Evolutionary conservation across 2,113 vertebrate species (phyloP), one percentile per base, ranked within the genome.

Genomic region (Ivindomyrus marchei): DNA sequence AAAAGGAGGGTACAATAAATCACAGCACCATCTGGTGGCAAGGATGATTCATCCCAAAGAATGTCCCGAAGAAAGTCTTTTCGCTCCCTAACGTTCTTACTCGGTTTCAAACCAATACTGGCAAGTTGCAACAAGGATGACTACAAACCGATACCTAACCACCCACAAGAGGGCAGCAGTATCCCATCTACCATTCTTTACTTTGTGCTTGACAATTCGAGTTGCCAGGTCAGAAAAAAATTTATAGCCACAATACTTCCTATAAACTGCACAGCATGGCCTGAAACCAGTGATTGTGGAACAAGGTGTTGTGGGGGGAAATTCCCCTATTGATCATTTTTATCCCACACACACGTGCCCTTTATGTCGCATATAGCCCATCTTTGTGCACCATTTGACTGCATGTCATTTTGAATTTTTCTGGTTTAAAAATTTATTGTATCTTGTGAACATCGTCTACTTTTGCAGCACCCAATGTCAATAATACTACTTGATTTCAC

Each of bases 1-100:
- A 95, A 92, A 50, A 92, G 91, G 84, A 92, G 80, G 87, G 88
- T 74, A 46, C 8, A 27, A 85, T 95, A 90, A 90, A 84, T 87
- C 46, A 93, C 91, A 93, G 74, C 49, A 13, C 85, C 0, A 90
- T 93, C 93, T 88, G 80, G 94, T 92, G 88, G 46, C 88, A 91
- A 36, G 24, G 45, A 46, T 2, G 85, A 45, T 42, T 11, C 21
- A 45, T n/a, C n/a, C 56, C 1, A 31, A 39, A 77, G 10, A 77
- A 77, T 39, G 31, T 77, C 31, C 31, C 31, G 1, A 77, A 19
- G 6, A 58, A 88, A 88, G 42, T 11, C 45, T 77, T 49, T 13
- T 50, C 46, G 1, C 39, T 77, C 27, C 58, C 8, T 83, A 49
- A 52, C 5, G 21, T 53, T 31, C 2, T 50, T 39, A 13, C 11